Conservation (phyloP, 2,113 vertebrate genomes). For the Paracanthobrama guichenoti region DNA sequence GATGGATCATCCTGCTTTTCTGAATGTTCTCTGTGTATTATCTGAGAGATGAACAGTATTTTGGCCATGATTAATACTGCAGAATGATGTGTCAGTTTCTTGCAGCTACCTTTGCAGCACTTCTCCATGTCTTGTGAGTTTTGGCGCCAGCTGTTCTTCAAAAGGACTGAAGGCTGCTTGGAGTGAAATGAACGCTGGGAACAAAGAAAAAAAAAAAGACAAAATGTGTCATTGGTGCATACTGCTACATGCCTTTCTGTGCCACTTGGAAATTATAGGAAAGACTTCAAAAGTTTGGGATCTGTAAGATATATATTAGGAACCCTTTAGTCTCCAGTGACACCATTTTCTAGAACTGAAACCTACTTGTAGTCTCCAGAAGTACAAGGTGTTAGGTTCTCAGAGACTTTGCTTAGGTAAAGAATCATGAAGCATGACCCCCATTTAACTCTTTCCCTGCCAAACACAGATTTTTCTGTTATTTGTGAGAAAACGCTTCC, state of each 20-base stretch:
- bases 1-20: not conserved
- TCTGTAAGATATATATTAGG: no score
- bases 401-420: no score
- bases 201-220: not conserved
- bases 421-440: no score
- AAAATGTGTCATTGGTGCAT: not conserved
- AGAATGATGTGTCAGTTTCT: not conserved
- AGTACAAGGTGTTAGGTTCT: no score
- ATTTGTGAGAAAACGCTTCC: no score
- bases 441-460: no score
- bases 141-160: constrained; percentile 85
- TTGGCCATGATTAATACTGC: not conserved
- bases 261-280: not conserved
- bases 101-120: constrained; percentile 85
- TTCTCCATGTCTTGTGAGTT: constrained; percentile 92
- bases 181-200: constrained; percentile 76
- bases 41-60: constrained; percentile 46
- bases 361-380: no score
- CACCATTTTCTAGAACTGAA: no score
- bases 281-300: not conserved
- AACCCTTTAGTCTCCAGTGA: no score
- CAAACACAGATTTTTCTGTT: no score
- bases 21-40: not conserved
- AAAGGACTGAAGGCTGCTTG: constrained; percentile 81
- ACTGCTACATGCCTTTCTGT: not conserved